Evolutionary conservation across 1,140 invertebrate genomes (phyloP).

Genomic region (Drosophila paulistorum): DNA sequence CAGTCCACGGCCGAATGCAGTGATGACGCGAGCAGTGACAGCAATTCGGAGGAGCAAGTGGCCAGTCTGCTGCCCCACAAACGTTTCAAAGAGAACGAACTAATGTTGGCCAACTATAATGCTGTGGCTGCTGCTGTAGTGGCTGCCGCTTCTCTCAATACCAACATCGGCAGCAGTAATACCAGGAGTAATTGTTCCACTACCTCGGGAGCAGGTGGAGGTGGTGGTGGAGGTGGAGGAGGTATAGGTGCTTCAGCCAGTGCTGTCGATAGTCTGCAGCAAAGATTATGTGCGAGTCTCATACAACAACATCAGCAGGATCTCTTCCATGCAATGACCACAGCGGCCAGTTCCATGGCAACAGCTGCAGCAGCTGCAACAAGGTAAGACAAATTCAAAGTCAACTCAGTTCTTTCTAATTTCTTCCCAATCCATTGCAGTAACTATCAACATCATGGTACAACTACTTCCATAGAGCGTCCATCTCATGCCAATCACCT

Average conservation of each 20-base stretch:
- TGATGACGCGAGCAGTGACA: conserved; percentile 39
- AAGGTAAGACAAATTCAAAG: conserved; percentile 26
- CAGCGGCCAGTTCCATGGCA: conserved; percentile 26
- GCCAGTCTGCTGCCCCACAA: conserved; percentile 38
- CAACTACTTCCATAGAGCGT: not conserved
- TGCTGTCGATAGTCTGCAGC: conserved; percentile 42
- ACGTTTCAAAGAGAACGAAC: conserved; percentile 63
- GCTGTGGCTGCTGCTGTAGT: conserved; percentile 59
- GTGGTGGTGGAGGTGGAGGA: conserved; percentile 37
- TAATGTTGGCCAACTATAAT: conserved; percentile 71
- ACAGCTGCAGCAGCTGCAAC: conserved; percentile 18
- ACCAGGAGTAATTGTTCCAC: not conserved
- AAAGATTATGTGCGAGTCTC: conserved; percentile 44
- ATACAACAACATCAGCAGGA: conserved; percentile 56
- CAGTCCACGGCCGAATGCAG: conserved; percentile 45
- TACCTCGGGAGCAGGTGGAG: conserved; percentile 40
- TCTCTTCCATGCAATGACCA: conserved; percentile 45
- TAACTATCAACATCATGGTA: not conserved
- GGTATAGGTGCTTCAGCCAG: not conserved
- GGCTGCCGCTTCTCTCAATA: conserved; percentile 42
- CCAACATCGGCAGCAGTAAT: not conserved
- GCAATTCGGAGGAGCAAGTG: conserved; percentile 32
- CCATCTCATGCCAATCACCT: conserved; percentile 37
- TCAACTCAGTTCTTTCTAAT: not conserved
- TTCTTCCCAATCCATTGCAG: not conserved